A percentile compares a stretch with the other conserved stretches of the same genome.
Evolutionary conservation across 2,797 vertebrate species (phyloP).

Genomic region (Helicolenus hilgendorfi): DNA sequence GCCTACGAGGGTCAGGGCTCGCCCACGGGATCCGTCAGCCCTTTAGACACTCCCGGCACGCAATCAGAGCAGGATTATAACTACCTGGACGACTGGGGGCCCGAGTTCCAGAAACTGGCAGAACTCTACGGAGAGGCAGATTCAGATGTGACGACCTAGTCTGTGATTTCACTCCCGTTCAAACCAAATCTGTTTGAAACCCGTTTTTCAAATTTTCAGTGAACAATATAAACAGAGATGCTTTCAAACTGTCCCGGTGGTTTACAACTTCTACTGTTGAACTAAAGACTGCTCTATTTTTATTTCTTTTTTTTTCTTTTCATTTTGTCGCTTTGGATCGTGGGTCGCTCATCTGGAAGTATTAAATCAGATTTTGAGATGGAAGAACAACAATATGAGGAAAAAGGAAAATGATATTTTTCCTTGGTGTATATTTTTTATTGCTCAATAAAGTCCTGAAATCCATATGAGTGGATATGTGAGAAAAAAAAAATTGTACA

Average conservation of each 20-base stretch:
- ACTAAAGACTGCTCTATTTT: conserved; percentile 90
- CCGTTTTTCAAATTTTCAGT: conserved; percentile 66
- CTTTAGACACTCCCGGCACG: conserved; percentile 93
- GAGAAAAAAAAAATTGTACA: conserved; percentile 78
- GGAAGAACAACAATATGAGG: conserved; percentile 86
- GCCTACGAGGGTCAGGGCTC: conserved; percentile 98
- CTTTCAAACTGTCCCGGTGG: conserved; percentile 88
- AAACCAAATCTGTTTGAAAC: conserved; percentile 74
- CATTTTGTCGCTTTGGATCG: conserved; percentile 88
- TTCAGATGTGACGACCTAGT: conserved; percentile 94
- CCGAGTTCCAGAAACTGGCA: conserved; percentile 96
- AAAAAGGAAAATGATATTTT: conserved; percentile 92
- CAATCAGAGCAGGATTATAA: conserved; percentile 96
- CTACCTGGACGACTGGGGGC: conserved; percentile 97
- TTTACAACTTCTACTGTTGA: conserved; percentile 86
- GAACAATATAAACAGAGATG: conserved; percentile 72
- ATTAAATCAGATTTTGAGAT: conserved; percentile 88
- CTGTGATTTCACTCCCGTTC: conserved; percentile 58
- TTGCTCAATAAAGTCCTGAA: conserved; percentile 96
- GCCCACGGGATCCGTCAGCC: conserved; percentile 95
- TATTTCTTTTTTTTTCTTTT: conserved; percentile 85
- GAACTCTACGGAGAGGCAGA: conserved; percentile 96
- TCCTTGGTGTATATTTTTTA: conserved; percentile 99
- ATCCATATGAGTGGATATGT: conserved; percentile 92
- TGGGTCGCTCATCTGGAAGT: conserved; percentile 90